Conservation (phyloP, 2,888 invertebrate genomes). For the Tridacna crocea region DNA sequence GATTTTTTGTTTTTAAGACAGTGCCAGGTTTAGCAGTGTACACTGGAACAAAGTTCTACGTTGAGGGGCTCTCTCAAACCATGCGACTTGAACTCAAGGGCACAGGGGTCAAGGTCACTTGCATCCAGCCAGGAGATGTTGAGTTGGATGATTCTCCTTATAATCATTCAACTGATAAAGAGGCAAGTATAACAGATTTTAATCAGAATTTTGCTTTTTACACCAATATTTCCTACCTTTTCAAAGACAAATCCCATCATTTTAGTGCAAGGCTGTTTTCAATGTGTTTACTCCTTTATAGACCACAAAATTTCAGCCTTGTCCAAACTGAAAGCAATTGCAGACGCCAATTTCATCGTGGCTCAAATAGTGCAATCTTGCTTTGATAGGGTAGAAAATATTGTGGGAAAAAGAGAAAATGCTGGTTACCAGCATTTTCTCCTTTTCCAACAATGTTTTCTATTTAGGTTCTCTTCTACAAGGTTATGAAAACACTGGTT, state of each 20-base stretch:
- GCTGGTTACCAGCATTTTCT: no score
- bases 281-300: background rate
- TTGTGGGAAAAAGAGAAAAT: no score
- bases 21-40: slow-evolving; percentile 84
- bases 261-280: background rate
- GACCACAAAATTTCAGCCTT: background rate
- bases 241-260: no score
- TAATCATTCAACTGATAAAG: slow-evolving; percentile 79
- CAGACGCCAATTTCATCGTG: no score
- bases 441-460: no score
- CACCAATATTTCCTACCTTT: no score
- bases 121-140: slow-evolving; percentile 85
- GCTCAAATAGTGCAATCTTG: no score
- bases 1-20: slow-evolving; percentile 70
- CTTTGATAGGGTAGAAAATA: no score
- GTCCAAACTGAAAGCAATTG: no score
- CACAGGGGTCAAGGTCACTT: slow-evolving; percentile 82
- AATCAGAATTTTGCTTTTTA: no score
- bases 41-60: slow-evolving; percentile 84
- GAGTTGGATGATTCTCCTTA: slow-evolving; percentile 78
- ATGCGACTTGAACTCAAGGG: slow-evolving; percentile 83
- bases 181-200: slow-evolving; percentile 72
- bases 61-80: slow-evolving; percentile 84
- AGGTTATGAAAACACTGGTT: no score
- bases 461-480: no score